Base-by-base conservation (phyloP, 2,797 vertebrate genomes). In the Intellagama lesueurii region DNA sequence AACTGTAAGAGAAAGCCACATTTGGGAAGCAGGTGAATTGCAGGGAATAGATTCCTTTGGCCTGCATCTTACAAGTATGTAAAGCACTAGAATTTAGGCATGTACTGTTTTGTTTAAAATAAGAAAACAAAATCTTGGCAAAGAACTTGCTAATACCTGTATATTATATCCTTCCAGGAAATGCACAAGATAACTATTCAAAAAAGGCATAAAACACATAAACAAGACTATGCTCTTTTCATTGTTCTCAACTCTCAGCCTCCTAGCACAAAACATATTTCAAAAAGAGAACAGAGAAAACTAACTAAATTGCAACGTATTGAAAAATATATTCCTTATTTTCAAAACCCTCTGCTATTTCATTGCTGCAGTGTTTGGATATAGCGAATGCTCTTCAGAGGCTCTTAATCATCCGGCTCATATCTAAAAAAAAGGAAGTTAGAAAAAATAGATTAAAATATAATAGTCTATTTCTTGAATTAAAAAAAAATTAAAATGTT, bases 391-490 rank as follows among this genome's bases (percentile, higher is more conserved):
- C 1, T 83, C 79, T 89, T 47, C 66, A 64, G 85, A 5, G 60
- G 60, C 60, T 84, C 90, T 95, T 91, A 97, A 91, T 97, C 97
- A 87, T 96, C 96, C 56, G 96, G 89, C 87, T 97, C 97, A 0
- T 97, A 97, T n/a, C 97, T 97, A 76, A 81, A 86, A 78, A 26
- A 94, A 60, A 85, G 2, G 86, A 72, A 76, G 86, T 82, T 76
- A 72, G 5, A 87, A 85, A 91, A 87, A 83, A 49, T 26, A 79
- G 26, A 90, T 52, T 1, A 92, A 70, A 88, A 94, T 90, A 91
- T 28, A 86, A 2, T 1, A 4, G 81, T 40, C 68, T 40, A 47
- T 9, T 76, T 5, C 85, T 16, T 64, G n/a, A 80, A 49, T 79
- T 19, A 83, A 47, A n/a, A 17, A 83, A 47, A 5, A 40, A 40